These are phyloP conservation scores for Eutrigla gurnardus DNA, from an alignment of 2,797 vertebrate species.

Conservation along the genomic window DNA sequence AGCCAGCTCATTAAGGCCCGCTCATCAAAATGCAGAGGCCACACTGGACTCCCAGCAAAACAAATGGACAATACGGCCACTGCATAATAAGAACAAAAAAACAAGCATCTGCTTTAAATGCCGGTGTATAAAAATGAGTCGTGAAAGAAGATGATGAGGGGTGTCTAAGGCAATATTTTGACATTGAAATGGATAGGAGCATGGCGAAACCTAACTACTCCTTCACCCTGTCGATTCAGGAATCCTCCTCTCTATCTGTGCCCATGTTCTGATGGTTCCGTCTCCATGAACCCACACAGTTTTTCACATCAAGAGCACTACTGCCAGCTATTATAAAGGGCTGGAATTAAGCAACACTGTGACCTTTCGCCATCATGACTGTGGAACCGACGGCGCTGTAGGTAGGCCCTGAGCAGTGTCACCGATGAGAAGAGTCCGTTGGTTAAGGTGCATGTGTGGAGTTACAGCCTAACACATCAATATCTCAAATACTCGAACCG, in stretches of 20 bases:
- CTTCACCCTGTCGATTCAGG: background rate
- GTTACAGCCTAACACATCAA: slow-evolving; percentile 72
- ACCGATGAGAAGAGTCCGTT: slow-evolving; percentile 29
- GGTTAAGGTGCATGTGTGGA: slow-evolving; percentile 41
- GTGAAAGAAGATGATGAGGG: slow-evolving; percentile 1
- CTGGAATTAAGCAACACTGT: slow-evolving; percentile 64
- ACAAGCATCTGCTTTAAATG: background rate
- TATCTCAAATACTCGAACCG: slow-evolving; percentile 71
- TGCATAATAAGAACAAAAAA: slow-evolving; percentile 30
- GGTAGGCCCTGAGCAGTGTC: slow-evolving; percentile 47
- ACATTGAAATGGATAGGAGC: background rate
- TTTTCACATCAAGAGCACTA: slow-evolving; percentile 37
- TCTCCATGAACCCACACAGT: slow-evolving; percentile 8
- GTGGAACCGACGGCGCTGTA: slow-evolving; percentile 40
- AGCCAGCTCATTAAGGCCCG: slow-evolving; percentile 40
- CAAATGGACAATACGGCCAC: slow-evolving; percentile 37
- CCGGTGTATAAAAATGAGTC: background rate
- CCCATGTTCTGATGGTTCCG: slow-evolving; percentile 1
- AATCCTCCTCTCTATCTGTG: slow-evolving; percentile 9
- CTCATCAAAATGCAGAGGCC: slow-evolving; percentile 33
- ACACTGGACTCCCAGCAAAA: slow-evolving; percentile 30
- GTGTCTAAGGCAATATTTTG: background rate
- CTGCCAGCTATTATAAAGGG: slow-evolving; percentile 39
- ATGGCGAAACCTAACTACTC: background rate
- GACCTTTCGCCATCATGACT: slow-evolving; percentile 70